Evolutionary conservation across 1,140 invertebrate species (phyloP).

Genomic region (Anastatus disparis): DNA sequence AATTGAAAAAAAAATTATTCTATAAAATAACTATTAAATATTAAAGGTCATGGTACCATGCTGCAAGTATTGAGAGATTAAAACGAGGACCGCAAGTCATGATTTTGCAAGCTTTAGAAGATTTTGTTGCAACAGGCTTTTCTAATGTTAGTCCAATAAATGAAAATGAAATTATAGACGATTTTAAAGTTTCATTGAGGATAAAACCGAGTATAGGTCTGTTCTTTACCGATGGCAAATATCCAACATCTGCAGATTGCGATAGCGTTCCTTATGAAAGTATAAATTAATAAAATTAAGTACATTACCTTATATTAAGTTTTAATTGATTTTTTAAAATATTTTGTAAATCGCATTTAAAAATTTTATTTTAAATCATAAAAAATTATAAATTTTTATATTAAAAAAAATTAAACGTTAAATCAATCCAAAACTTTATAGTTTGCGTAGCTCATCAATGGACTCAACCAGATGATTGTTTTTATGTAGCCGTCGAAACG

Average conservation of each 20-base stretch:
- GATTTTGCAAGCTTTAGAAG: constrained; percentile 30
- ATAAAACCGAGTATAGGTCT: constrained; percentile 12
- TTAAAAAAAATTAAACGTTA: neutral
- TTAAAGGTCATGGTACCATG: constrained; percentile 24
- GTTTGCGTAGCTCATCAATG: constrained; percentile 25
- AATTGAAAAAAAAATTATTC: neutral
- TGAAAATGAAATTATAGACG: constrained; percentile 3
- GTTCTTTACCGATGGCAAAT: constrained; percentile 36
- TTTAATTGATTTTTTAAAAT: too few species aligned
- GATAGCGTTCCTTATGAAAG: constrained; percentile 33
- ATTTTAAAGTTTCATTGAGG: constrained; percentile 12
- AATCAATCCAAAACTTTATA: neutral
- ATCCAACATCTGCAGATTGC: constrained; percentile 31
- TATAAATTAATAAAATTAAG: neutral
- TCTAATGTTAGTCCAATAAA: neutral
- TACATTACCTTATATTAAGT: too few species aligned
- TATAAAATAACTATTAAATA: neutral
- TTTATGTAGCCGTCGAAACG: constrained; percentile 25
- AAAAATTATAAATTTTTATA: neutral
- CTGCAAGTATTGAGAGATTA: constrained; percentile 14
- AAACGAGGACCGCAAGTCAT: constrained; percentile 35
- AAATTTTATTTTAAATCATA: neutral
- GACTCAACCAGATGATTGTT: constrained; percentile 16
- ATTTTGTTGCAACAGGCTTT: constrained; percentile 19
- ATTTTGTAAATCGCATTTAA: too few species aligned